phyloP scores from a whole-genome alignment of 2,797 vertebrate genomes.

The Caiman crocodilus region DNA sequence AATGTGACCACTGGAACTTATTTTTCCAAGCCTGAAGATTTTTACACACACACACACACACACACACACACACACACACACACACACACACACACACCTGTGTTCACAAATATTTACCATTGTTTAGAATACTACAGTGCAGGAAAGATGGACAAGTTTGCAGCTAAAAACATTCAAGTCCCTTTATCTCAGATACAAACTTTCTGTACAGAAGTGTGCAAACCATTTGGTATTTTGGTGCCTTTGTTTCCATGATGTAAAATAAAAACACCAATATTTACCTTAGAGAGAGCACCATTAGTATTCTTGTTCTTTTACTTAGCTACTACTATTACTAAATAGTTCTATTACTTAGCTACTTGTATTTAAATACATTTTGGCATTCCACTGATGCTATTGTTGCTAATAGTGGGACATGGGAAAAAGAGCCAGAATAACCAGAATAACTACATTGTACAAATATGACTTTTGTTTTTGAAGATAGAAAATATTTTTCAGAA shows the following conservation, averaged over 20 bases:
- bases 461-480: not conserved
- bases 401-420: not conserved
- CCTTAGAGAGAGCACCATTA: not conserved
- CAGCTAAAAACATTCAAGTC: fast-evolving
- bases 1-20: not conserved
- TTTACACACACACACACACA: not conserved
- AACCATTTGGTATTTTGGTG: not conserved
- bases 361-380: not conserved
- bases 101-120: fast-evolving
- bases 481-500: not conserved
- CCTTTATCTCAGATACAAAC: not conserved
- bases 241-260: not conserved
- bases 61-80: too few species aligned
- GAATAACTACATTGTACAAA: not conserved
- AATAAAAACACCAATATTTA: not conserved
- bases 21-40: not conserved
- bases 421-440: not conserved
- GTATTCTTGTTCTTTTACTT: not conserved
- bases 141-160: not conserved
- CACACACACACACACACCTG: not conserved
- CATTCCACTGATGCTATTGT: fast-evolving
- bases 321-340: too few species aligned
- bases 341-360: not conserved
- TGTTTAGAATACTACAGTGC: not conserved
- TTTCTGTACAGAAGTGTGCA: not conserved